phyloP scores from a whole-genome alignment of 2,797 vertebrate species.

The Anas acuta region DNA sequence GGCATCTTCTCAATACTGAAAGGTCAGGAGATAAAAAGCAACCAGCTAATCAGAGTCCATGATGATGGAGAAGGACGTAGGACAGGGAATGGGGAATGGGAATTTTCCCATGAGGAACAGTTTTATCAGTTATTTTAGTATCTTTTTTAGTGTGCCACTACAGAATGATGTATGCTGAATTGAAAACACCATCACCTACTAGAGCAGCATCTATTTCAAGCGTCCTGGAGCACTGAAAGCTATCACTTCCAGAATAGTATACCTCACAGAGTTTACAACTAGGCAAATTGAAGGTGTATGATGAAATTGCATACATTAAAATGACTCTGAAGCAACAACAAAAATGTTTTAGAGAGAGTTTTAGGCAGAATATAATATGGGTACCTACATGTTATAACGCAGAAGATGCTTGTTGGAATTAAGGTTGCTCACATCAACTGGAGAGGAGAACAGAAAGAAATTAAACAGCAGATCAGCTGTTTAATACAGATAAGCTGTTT shows the following conservation, averaged over 20 bases:
- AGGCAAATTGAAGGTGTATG: neutral
- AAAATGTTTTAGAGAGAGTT: neutral
- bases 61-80: neutral
- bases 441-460: neutral
- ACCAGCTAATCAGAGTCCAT: neutral
- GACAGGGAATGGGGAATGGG: neutral
- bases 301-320: neutral
- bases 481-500: too few relatives aligned
- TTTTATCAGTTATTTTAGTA: fast-evolving
- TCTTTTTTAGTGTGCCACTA: neutral
- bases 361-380: neutral
- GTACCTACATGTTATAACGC: neutral
- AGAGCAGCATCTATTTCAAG: neutral
- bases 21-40: neutral
- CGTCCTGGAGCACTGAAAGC: neutral
- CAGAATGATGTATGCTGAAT: neutral
- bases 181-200: neutral
- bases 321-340: neutral
- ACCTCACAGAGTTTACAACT: neutral
- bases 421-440: neutral
- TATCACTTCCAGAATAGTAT: neutral
- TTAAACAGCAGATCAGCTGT: neutral
- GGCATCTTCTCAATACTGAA: neutral
- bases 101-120: neutral
- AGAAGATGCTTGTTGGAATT: neutral